These are phyloP conservation scores for Brenthis hecate DNA, from an alignment of 2,888 invertebrate species.

Conservation along the genomic window DNA sequence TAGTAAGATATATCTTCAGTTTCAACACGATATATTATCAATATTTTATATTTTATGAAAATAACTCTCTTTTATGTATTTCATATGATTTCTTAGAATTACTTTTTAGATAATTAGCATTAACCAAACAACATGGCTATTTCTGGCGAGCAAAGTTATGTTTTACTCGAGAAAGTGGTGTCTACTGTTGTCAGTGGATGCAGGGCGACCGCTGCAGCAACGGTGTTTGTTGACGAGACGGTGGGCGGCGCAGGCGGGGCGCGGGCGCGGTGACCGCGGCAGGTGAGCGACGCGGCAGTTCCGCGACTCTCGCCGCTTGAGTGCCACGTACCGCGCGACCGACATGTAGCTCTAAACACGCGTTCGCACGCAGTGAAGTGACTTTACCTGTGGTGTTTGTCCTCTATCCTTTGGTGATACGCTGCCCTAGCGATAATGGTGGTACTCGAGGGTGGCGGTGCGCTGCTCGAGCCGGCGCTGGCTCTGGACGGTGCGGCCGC, in stretches of 20 bases:
- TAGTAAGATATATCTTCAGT: too few species aligned
- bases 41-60: too few species aligned
- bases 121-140: background rate
- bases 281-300: slow-evolving; percentile 65
- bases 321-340: slow-evolving; percentile 61
- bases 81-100: too few species aligned
- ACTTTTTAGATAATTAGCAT: too few species aligned
- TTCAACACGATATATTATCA: too few species aligned
- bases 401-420: slow-evolving; percentile 44
- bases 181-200: slow-evolving; percentile 61
- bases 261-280: slow-evolving; percentile 55
- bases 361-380: slow-evolving; percentile 59
- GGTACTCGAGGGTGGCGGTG: slow-evolving; percentile 78
- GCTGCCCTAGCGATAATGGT: slow-evolving; percentile 60
- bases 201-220: slow-evolving; percentile 71
- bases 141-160: slow-evolving; percentile 37
- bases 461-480: slow-evolving; percentile 83
- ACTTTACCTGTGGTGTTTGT: slow-evolving; percentile 55
- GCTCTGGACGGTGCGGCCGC: slow-evolving; percentile 87
- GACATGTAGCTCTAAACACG: slow-evolving; percentile 69
- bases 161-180: slow-evolving; percentile 56
- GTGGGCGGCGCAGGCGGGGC: slow-evolving; percentile 63
- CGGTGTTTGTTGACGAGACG: slow-evolving; percentile 74
- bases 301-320: slow-evolving; percentile 71
- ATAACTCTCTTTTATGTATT: background rate